phyloP scores from a whole-genome alignment of 1,140 invertebrate species.

The Hycleus cichorii region DNA sequence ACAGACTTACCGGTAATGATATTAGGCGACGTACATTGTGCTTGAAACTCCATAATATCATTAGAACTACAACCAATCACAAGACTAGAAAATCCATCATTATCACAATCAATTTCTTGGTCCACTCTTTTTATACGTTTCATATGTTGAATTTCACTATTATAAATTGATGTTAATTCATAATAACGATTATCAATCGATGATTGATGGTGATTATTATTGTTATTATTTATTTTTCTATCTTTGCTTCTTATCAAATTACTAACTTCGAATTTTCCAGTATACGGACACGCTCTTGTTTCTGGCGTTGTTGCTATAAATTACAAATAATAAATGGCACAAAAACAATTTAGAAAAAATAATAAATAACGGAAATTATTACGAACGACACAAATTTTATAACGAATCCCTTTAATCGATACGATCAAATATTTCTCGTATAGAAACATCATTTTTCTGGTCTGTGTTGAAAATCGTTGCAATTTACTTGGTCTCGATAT shows the following conservation, averaged over 20 bases:
- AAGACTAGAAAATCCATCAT: constrained; percentile 50
- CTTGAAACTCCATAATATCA: constrained; percentile 65
- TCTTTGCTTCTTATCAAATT: constrained; percentile 43
- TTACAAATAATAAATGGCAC: not conserved
- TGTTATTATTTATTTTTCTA: constrained; percentile 28
- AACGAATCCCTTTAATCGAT: too few species aligned
- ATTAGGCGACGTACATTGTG: constrained; percentile 56
- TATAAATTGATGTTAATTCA: constrained; percentile 33
- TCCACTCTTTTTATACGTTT: constrained; percentile 35
- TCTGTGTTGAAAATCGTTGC: too few species aligned
- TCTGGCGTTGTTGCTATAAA: constrained; percentile 58
- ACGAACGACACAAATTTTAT: constrained; percentile 3
- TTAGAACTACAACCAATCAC: constrained; percentile 59
- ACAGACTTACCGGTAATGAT: constrained; percentile 38
- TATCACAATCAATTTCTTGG: constrained; percentile 41
- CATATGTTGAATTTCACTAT: constrained; percentile 8
- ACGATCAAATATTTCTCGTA: too few species aligned
- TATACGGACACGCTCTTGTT: constrained; percentile 57
- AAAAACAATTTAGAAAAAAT: not conserved
- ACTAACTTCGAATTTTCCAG: constrained; percentile 60
- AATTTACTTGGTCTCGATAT: too few species aligned
- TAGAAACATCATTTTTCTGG: too few species aligned
- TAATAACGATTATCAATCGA: constrained; percentile 23
- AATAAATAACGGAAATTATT: not conserved
- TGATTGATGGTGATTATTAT: constrained; percentile 1